Evolutionary conservation across 2,113 vertebrate species (phyloP).

Genomic region (Ramphastos sulfuratus): DNA sequence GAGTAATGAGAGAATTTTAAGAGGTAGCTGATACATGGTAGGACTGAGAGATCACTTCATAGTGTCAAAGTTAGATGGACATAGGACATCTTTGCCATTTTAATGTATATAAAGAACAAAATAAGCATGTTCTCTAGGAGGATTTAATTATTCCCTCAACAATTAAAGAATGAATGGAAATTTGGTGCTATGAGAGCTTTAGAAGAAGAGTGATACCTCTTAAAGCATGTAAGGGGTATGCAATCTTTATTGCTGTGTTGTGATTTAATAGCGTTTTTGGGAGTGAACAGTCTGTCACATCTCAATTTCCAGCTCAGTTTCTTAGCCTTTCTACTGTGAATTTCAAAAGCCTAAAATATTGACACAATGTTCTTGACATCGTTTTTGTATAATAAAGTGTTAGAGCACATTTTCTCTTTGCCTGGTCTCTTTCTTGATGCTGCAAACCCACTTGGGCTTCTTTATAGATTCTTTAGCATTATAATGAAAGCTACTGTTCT

Average conservation of each 20-base stretch:
- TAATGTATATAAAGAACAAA: background rate
- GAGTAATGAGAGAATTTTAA: background rate
- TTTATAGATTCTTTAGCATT: background rate
- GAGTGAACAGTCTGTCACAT: background rate
- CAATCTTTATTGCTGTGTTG: background rate
- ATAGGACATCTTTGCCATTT: background rate
- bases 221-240: background rate
- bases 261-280: background rate
- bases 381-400: background rate
- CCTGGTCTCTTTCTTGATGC: background rate
- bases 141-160: background rate
- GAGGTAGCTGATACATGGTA: accelerated
- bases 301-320: background rate
- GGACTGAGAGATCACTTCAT: background rate
- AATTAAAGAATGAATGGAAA: background rate
- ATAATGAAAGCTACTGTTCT: background rate
- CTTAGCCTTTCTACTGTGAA: background rate
- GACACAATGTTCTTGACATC: background rate
- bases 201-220: background rate
- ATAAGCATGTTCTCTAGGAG: background rate
- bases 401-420: background rate
- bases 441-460: background rate
- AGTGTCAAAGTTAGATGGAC: background rate
- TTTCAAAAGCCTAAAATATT: background rate
- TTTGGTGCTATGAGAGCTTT: background rate